These are phyloP conservation scores for Coreius guichenoti DNA, from an alignment of 2,797 vertebrate genomes.

Conservation along the genomic window DNA sequence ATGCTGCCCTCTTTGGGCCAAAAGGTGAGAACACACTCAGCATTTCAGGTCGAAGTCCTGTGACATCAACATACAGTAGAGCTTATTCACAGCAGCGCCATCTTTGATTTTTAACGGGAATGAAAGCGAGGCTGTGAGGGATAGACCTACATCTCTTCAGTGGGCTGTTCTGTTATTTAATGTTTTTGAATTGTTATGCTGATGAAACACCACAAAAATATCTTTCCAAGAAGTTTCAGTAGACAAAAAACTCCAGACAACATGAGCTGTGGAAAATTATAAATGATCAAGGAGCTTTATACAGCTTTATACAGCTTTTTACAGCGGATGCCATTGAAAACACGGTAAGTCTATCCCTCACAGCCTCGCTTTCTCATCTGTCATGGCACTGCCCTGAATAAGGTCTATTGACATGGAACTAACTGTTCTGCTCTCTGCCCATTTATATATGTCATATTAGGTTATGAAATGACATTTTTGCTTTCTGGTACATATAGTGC, in stretches of 20 bases:
- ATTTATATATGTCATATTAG: not conserved
- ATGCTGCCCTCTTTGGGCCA: conserved; percentile 84
- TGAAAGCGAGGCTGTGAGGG: not conserved
- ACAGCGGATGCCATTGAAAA: too few species aligned
- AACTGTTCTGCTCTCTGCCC: not conserved
- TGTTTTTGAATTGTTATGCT: not conserved
- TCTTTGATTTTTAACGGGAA: not conserved
- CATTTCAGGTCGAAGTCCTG: not conserved
- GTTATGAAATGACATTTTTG: not conserved
- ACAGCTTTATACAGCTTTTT: not conserved
- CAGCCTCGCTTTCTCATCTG: not conserved
- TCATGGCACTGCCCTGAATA: not conserved
- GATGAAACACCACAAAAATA: not conserved
- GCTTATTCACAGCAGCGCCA: not conserved
- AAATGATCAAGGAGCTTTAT: not conserved
- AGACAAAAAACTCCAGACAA: not conserved
- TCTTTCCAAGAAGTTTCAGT: not conserved
- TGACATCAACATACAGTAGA: not conserved
- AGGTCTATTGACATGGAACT: not conserved
- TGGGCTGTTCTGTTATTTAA: not conserved
- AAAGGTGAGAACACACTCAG: conserved; percentile 71
- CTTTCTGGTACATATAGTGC: not conserved
- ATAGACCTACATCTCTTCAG: not conserved
- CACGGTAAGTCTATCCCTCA: not conserved
- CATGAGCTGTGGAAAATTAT: not conserved